phyloP scores from a whole-genome alignment of 1,140 invertebrate species.

The Cyclina sinensis region DNA sequence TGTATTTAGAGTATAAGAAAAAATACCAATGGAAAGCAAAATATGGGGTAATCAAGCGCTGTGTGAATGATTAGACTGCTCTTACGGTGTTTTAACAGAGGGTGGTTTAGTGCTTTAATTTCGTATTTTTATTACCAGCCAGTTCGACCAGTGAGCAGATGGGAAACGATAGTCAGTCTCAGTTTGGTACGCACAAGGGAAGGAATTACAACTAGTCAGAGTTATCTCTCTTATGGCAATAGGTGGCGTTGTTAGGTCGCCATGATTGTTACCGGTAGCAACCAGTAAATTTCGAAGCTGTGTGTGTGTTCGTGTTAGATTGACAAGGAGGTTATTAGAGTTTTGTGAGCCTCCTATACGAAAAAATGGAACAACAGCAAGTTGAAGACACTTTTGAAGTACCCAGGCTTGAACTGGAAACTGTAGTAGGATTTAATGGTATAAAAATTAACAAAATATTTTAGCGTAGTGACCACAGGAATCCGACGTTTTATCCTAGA shows the following conservation, averaged over 20 bases:
- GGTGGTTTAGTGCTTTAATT: too few species aligned
- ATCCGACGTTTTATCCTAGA: too few species aligned
- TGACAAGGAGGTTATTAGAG: conserved; percentile 27
- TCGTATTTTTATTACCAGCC: too few species aligned
- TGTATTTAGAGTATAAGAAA: too few species aligned
- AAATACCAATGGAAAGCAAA: too few species aligned
- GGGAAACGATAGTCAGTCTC: too few species aligned
- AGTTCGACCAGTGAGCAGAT: too few species aligned
- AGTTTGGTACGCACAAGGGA: not conserved
- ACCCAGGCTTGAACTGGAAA: conserved; percentile 75
- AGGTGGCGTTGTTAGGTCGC: conserved; percentile 75
- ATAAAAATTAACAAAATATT: too few species aligned
- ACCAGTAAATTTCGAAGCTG: conserved; percentile 74
- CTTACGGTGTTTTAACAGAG: too few species aligned
- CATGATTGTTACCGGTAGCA: conserved; percentile 81
- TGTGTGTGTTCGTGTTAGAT: conserved; percentile 42
- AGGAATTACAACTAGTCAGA: not conserved
- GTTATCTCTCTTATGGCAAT: not conserved
- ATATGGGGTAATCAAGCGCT: too few species aligned
- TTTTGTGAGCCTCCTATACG: not conserved
- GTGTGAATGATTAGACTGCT: too few species aligned
- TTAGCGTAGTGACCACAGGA: too few species aligned
- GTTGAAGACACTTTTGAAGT: conserved; percentile 57
- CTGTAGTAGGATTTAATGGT: conserved; percentile 81
- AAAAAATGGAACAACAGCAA: conserved; percentile 58